A percentile compares a stretch with the other conserved stretches of the same genome.
phyloP scores from a whole-genome alignment of 2,888 invertebrate species.

The Spilarctia lutea region DNA sequence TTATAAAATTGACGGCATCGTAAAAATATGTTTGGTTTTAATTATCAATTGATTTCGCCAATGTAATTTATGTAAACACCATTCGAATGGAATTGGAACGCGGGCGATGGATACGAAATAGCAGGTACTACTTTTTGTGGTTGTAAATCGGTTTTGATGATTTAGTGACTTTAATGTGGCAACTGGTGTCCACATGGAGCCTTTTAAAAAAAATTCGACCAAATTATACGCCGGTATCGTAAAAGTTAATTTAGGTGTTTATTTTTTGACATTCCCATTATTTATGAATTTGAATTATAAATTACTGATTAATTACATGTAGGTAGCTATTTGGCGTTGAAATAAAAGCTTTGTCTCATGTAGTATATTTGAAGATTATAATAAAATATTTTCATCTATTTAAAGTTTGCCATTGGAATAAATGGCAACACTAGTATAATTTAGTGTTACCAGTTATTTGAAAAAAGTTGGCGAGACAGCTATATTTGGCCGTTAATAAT shows the following conservation, averaged over 20 bases:
- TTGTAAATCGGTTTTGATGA: constrained; percentile 21
- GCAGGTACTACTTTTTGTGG: constrained; percentile 18
- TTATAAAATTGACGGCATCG: constrained; percentile 64
- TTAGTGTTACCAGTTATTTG: background rate
- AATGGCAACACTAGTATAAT: background rate
- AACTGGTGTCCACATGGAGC: background rate
- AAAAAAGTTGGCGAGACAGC: constrained; percentile 37
- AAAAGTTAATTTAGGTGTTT: background rate
- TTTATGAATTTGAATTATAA: background rate
- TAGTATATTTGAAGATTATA: background rate
- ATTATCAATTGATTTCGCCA: constrained; percentile 60
- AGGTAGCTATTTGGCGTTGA: background rate
- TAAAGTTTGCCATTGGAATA: background rate
- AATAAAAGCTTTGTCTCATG: background rate
- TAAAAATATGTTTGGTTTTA: constrained; percentile 68
- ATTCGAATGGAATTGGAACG: constrained; percentile 44
- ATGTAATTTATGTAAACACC: constrained; percentile 52
- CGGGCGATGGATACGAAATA: constrained; percentile 23
- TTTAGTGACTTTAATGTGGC: constrained; percentile 13
- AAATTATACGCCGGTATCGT: background rate
- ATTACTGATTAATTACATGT: background rate
- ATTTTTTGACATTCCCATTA: background rate
- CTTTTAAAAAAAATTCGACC: background rate
- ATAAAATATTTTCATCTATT: background rate
- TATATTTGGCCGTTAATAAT: constrained; percentile 36